phyloP scores from a whole-genome alignment of 2,888 invertebrate genomes.

The Dicyrtomina minuta region DNA sequence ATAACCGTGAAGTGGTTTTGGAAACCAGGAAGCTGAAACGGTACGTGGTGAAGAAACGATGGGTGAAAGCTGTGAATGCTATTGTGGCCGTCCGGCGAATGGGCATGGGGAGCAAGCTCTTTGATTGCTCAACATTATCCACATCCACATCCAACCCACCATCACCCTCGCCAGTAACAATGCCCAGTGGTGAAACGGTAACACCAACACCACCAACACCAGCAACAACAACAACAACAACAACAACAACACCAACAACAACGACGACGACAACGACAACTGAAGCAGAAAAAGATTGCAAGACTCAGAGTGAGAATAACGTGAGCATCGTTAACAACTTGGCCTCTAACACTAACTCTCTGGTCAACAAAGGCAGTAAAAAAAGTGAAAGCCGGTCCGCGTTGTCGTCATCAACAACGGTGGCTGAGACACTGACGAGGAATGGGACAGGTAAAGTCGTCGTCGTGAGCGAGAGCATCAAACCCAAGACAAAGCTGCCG shows the following conservation, averaged over 20 bases:
- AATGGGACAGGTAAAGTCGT: not conserved
- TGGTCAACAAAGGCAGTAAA: not conserved
- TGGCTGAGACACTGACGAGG: too few species aligned
- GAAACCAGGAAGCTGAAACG: constrained; percentile 79
- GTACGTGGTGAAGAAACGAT: constrained; percentile 85
- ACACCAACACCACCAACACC: too few species aligned
- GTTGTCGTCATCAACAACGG: too few species aligned
- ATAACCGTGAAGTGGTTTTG: constrained; percentile 58
- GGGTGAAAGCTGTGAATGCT: constrained; percentile 86
- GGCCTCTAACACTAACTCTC: not conserved
- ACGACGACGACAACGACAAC: too few species aligned
- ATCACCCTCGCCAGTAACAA: too few species aligned
- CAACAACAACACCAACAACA: not conserved
- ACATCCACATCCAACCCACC: not conserved
- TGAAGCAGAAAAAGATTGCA: too few species aligned
- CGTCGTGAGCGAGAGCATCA: too few species aligned
- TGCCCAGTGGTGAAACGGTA: not conserved
- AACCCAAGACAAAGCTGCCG: too few species aligned
- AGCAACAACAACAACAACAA: not conserved
- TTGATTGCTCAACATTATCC: not conserved
- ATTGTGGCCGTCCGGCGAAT: constrained; percentile 82
- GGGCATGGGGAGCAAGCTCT: constrained; percentile 55
- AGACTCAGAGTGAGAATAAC: too few species aligned
- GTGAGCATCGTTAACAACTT: too few species aligned
- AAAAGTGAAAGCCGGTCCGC: constrained; percentile 8